These are phyloP conservation scores for Sarcoramphus papa DNA, from an alignment of 2,797 vertebrate species.

Conservation along the genomic window DNA sequence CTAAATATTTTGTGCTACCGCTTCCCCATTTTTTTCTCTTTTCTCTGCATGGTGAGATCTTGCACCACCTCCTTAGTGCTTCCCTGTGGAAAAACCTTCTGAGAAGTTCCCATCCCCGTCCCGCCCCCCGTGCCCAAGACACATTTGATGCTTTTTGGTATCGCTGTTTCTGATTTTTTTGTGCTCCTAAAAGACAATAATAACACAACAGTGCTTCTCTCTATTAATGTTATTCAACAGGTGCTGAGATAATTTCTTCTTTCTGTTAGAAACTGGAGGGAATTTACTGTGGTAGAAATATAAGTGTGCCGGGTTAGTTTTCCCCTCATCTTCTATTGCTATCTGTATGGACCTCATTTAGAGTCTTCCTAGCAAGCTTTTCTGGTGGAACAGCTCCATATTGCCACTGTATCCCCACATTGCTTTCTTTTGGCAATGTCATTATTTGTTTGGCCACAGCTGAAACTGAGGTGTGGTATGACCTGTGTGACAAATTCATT, in stretches of 20 bases:
- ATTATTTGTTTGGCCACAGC: neutral
- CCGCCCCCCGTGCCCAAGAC: neutral
- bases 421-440: neutral
- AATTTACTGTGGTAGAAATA: neutral
- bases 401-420: neutral
- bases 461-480: neutral
- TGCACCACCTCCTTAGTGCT: neutral
- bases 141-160: neutral
- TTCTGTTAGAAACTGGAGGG: neutral
- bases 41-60: neutral
- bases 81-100: neutral
- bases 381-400: neutral
- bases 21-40: neutral
- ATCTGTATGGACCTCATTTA: neutral
- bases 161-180: neutral
- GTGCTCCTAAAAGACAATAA: neutral
- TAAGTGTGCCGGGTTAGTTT: rapidly evolving
- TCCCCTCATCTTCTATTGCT: neutral
- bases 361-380: neutral
- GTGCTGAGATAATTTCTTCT: neutral
- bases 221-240: neutral
- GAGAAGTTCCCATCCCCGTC: neutral
- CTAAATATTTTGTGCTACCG: neutral
- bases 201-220: neutral
- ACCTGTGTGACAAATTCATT: neutral